These are phyloP conservation scores for Cavia porcellus DNA, from an alignment of 2,113 vertebrate genomes.

Conservation along the genomic window DNA sequence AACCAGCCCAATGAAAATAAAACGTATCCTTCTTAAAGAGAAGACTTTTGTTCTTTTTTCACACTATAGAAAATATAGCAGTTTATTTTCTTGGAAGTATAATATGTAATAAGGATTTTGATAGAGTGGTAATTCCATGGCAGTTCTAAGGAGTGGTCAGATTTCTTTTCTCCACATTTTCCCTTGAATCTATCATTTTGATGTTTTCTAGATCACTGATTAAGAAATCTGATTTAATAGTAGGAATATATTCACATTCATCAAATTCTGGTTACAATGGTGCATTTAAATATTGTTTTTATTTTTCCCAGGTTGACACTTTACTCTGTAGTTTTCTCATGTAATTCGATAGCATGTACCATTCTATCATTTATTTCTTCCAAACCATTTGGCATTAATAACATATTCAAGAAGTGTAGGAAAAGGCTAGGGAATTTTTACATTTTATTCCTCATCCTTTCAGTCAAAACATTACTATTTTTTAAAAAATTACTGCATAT, in stretches of 20 bases:
- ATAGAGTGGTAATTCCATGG: background rate
- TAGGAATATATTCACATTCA: conserved; percentile 58
- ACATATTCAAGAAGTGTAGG: background rate
- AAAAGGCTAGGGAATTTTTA: background rate
- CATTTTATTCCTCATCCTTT: conserved; percentile 55
- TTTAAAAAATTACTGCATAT: conserved; percentile 36
- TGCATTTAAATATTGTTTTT: conserved; percentile 15
- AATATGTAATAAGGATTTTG: background rate
- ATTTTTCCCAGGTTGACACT: conserved; percentile 50
- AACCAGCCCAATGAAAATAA: background rate
- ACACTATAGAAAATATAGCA: background rate
- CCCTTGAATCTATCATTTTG: conserved; percentile 25
- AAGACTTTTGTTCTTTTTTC: background rate
- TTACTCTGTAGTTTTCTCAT: conserved; percentile 43
- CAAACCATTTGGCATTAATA: conserved; percentile 63
- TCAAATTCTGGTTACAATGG: conserved; percentile 51
- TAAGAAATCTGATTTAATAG: conserved; percentile 65
- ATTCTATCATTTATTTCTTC: conserved; percentile 69
- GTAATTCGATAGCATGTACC: conserved; percentile 13
- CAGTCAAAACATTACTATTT: background rate
- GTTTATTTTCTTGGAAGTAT: background rate
- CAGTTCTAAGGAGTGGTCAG: background rate
- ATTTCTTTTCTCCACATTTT: background rate
- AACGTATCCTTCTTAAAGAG: background rate
- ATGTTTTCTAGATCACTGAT: conserved; percentile 59